Percentiles rank a stretch among this genome's conserved stretches.
Conservation (phyloP, 2,113 vertebrate genomes). For the Alaudala cheleensis region DNA sequence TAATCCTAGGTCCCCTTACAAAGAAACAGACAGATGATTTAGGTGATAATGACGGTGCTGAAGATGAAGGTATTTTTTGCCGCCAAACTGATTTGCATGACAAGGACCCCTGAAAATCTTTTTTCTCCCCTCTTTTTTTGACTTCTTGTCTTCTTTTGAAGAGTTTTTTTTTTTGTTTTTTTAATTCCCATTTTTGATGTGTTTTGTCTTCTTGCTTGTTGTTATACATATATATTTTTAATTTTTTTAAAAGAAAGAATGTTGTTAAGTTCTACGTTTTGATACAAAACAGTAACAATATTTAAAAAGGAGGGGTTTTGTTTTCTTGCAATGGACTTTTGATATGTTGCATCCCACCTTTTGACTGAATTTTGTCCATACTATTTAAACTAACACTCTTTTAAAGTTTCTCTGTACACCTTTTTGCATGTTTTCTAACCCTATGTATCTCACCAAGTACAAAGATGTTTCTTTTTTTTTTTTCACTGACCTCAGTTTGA, state of each 20-base stretch:
- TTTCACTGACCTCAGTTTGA: constrained; percentile 70
- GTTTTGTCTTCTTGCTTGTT: constrained; percentile 99
- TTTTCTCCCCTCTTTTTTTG: constrained; percentile 95
- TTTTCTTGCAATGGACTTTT: constrained; percentile 85
- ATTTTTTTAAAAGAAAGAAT: constrained; percentile 78
- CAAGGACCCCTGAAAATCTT: constrained; percentile 84
- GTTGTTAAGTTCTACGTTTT: constrained; percentile 81
- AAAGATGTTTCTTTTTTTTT: constrained; percentile 73
- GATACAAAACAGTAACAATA: constrained; percentile 75
- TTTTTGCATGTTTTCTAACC: constrained; percentile 92
- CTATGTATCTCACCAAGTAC: constrained; percentile 75
- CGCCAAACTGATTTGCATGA: constrained; percentile 98
- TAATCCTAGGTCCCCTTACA: constrained; percentile 99
- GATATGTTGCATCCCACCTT: constrained; percentile 94
- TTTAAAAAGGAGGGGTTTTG: constrained; percentile 74
- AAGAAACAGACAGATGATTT: constrained; percentile 99
- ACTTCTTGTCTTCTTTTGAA: constrained; percentile 99
- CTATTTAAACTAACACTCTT: constrained; percentile 87
- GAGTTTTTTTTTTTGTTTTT: constrained; percentile 82
- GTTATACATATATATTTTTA: constrained; percentile 78
- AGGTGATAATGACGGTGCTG: constrained; percentile 99
- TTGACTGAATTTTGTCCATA: constrained; percentile 81
- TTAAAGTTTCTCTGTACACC: constrained; percentile 79
- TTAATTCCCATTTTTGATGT: constrained; percentile 94
- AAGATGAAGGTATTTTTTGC: constrained; percentile 99